phyloP scores from a whole-genome alignment of 2,888 invertebrate species.

The Metalampra italica region DNA sequence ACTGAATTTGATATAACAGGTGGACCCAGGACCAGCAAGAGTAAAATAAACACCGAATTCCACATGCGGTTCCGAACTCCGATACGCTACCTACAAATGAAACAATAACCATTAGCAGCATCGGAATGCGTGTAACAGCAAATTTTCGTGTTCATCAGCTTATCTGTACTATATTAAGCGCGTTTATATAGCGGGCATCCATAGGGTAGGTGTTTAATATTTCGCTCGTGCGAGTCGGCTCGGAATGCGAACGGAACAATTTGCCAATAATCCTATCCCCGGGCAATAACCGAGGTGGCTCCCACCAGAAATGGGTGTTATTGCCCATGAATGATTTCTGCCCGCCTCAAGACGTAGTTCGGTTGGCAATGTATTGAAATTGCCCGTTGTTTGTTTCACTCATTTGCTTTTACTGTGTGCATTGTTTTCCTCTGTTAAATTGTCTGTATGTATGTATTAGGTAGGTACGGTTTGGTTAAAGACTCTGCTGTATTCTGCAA shows the following conservation, averaged over 20 bases:
- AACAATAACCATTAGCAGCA: background rate
- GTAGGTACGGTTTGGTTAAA: background rate
- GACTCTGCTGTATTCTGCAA: no score
- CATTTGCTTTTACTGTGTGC: conserved; percentile 18
- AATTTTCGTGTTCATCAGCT: background rate
- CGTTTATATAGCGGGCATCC: background rate
- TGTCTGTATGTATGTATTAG: conserved; percentile 13
- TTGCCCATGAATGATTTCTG: conserved; percentile 68
- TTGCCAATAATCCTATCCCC: conserved; percentile 74
- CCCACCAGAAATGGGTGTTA: conserved; percentile 66
- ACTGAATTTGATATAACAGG: no score
- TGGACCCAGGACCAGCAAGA: no score
- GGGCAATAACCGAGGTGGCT: conserved; percentile 68
- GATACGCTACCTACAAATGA: background rate
- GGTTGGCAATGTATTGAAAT: conserved; percentile 47
- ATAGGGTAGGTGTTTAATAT: conserved; percentile 61
- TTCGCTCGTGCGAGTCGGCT: conserved; percentile 57
- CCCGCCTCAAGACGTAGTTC: conserved; percentile 43
- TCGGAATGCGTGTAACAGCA: background rate
- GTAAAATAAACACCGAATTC: no score
- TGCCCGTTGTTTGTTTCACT: conserved; percentile 27
- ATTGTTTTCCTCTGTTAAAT: conserved; percentile 21
- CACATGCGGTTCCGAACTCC: no score
- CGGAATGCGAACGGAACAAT: conserved; percentile 73
- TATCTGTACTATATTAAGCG: background rate